Evolutionary conservation across 2,113 vertebrate genomes (phyloP).

Genomic region (Ammodramus savannarum): DNA sequence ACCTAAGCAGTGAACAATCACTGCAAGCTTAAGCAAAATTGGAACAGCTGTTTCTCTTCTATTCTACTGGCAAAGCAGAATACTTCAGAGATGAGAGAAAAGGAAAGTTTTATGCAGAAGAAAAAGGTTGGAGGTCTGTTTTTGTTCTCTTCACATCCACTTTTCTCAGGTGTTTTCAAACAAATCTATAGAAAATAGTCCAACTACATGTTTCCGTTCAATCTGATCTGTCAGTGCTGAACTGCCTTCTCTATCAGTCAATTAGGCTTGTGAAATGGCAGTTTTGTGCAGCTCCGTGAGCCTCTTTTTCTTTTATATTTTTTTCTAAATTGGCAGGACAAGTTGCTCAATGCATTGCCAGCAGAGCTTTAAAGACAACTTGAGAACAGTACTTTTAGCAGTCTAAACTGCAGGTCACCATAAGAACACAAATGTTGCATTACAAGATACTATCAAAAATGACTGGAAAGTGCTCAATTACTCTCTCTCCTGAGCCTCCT

Average conservation of each 20-base stretch:
- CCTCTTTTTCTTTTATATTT: background rate
- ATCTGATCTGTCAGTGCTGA: background rate
- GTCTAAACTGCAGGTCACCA: background rate
- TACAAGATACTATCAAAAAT: background rate
- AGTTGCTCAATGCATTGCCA: background rate
- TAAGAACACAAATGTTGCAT: background rate
- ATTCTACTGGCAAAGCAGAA: constrained; percentile 27
- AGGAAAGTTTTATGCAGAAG: constrained; percentile 32
- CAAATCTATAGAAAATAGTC: background rate
- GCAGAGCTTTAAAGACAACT: background rate
- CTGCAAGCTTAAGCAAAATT: constrained; percentile 11
- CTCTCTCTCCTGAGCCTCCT: background rate
- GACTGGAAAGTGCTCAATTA: background rate
- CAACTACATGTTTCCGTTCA: background rate
- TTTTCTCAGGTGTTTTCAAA: background rate
- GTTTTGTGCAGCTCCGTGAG: background rate
- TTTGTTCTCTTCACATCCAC: background rate
- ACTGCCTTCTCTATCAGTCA: background rate
- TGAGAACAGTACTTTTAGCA: constrained; percentile 1
- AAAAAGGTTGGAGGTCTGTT: background rate
- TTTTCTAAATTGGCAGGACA: background rate
- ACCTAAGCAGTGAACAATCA: background rate
- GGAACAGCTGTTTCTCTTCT: constrained; percentile 47
- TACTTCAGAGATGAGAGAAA: constrained; percentile 32
- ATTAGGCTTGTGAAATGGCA: background rate